Conservation (phyloP, 2,888 invertebrate genomes). For the Limnephilus lunatus region DNA sequence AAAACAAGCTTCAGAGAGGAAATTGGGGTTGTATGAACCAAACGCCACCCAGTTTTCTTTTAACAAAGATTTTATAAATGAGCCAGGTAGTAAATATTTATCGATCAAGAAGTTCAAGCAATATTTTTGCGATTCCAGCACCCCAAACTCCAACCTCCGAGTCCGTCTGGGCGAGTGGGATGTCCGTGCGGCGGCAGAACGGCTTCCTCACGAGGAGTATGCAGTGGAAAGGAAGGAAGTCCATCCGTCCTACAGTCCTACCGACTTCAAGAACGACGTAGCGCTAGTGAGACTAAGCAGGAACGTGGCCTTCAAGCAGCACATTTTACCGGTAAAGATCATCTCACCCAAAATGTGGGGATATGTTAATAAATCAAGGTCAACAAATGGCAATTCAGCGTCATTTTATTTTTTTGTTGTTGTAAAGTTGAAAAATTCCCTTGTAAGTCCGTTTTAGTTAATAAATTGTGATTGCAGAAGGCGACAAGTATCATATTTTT, state of each 20-base stretch:
- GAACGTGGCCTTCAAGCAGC: constrained; percentile 92
- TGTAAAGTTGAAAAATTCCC: too few species aligned
- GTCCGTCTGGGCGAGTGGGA: constrained; percentile 96
- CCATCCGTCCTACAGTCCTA: constrained; percentile 92
- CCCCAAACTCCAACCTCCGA: constrained; percentile 91
- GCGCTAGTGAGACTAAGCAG: constrained; percentile 89
- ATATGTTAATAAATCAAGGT: too few species aligned
- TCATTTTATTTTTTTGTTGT: too few species aligned
- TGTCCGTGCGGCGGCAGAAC: constrained; percentile 89
- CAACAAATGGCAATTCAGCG: too few species aligned
- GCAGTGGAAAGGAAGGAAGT: constrained; percentile 93
- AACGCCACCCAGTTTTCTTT: too few species aligned
- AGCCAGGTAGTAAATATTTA: too few species aligned
- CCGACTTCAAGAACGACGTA: constrained; percentile 94
- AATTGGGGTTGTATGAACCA: too few species aligned
- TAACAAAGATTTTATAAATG: too few species aligned
- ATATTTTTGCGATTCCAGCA: constrained; percentile 76
- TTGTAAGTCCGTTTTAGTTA: too few species aligned
- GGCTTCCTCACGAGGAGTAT: constrained; percentile 91
- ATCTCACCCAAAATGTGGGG: neutral
- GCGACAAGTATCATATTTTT: too few species aligned
- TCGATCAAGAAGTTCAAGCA: constrained; percentile 20
- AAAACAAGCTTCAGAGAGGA: too few species aligned
- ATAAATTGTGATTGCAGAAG: too few species aligned
- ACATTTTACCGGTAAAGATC: constrained; percentile 86